Base-by-base conservation (phyloP, 2,888 invertebrate genomes). In the Odontomyia ornata region DNA sequence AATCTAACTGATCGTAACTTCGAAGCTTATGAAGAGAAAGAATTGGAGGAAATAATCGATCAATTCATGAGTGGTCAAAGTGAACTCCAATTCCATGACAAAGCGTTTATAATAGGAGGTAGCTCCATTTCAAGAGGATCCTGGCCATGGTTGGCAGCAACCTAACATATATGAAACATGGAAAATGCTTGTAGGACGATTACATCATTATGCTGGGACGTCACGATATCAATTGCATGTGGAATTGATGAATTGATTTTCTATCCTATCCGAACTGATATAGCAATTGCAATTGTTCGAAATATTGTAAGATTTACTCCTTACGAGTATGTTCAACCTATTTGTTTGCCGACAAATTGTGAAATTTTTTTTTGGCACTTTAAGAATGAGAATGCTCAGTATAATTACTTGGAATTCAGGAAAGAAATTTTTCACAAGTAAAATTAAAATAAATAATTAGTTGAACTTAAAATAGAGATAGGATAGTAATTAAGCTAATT, bases 141-240 rank as follows among this genome's bases (percentile, higher is more conserved):
- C 23, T 90, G 91, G 90, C 93, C 93, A 0, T 93, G 93, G 93
- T 82, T 92, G 72, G 91, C 88, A 0, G 92, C 92, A 0, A 88
- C 93, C 28, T 92, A 90, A 1, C 47, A 9, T 23, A 75, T 28
- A 23, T 27, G 1, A 18, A n/a, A 4, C 81, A 83, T 52, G 81
- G 83, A 30, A 82, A 80, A 0, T 84, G 83, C 46, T 82, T 82
- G 0, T 83, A 84, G 67, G 84, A 84, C 47, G 85, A 86, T 77
- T 82, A 86, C 67, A 79, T 87, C 11, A 85, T 88, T 3, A 86
- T 88, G 52, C 79, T 89, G n/a, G 89, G 89, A 4, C 85, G 88
- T 64, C 85, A 87, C 77, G 85, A 86, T 79, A 81, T 89, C 0
- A 83, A 75, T 86, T 73, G 84, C 85, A 1, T 82, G 83, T 0